These are phyloP conservation scores for Poeciliopsis turneri DNA, from an alignment of 2,797 vertebrate genomes.

Conservation along the genomic window DNA sequence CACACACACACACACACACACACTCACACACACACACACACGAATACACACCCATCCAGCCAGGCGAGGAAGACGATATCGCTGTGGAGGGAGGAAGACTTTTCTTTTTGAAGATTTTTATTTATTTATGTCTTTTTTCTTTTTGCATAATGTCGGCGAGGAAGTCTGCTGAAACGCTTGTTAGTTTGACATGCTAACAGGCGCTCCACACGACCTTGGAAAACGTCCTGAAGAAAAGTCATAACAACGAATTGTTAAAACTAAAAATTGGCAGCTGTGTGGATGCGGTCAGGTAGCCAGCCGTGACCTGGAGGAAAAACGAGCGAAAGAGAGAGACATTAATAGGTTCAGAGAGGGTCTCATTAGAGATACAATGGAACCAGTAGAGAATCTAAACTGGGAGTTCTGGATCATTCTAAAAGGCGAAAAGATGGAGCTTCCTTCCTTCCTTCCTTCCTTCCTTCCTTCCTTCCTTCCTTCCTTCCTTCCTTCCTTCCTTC, in stretches of 20 bases:
- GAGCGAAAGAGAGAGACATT: background rate
- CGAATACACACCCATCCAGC: constrained; percentile 8
- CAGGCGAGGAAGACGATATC: constrained; percentile 10
- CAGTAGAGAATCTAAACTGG: background rate
- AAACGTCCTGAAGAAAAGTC: constrained; percentile 30
- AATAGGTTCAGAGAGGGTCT: background rate
- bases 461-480: background rate
- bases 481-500: fast-evolving
- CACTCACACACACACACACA: constrained; percentile 24
- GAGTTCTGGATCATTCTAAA: background rate
- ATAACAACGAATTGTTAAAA: background rate
- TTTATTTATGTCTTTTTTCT: background rate
- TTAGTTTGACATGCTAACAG: constrained; percentile 6
- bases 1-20: constrained; percentile 17
- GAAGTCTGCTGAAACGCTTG: background rate
- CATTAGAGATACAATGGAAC: background rate
- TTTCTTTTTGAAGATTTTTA: constrained; percentile 8
- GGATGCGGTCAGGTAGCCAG: background rate
- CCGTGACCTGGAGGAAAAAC: constrained; percentile 34
- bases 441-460: background rate
- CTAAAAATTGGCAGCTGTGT: constrained; percentile 34
- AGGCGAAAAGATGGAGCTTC: background rate
- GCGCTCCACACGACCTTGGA: constrained; percentile 30
- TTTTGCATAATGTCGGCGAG: constrained; percentile 11
- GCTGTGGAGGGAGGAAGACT: background rate